Evolutionary conservation across 2,113 vertebrate species (phyloP).

Genomic region (Rana temporaria): DNA sequence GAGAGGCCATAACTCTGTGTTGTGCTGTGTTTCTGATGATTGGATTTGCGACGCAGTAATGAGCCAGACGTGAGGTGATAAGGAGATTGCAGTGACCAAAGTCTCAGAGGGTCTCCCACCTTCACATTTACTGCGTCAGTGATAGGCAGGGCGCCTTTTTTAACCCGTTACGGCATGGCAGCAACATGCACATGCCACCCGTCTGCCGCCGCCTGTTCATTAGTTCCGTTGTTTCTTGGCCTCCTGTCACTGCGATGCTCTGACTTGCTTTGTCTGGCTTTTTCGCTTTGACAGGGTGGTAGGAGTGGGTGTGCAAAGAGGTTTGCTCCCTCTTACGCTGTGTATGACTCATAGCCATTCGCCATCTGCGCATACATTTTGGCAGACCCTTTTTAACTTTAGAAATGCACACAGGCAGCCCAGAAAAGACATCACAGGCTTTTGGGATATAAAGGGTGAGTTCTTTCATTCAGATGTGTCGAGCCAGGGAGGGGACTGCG

Average conservation of each 20-base stretch:
- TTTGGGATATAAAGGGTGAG: constrained; percentile 43
- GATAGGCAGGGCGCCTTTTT: background rate
- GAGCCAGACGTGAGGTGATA: constrained; percentile 40
- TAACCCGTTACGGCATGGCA: background rate
- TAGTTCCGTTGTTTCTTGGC: background rate
- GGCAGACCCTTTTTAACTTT: constrained; percentile 37
- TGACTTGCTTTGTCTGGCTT: constrained; percentile 21
- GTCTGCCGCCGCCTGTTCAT: background rate
- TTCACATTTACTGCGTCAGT: background rate
- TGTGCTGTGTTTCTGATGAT: constrained; percentile 47
- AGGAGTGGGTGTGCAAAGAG: constrained; percentile 50
- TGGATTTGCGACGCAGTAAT: constrained; percentile 42
- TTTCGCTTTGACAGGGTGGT: background rate
- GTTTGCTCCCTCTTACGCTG: constrained; percentile 38
- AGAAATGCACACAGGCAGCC: constrained; percentile 9
- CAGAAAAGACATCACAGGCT: constrained; percentile 19
- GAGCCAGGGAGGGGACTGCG: constrained; percentile 1
- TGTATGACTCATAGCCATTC: constrained; percentile 46
- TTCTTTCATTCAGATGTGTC: constrained; percentile 20
- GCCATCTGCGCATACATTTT: constrained; percentile 40
- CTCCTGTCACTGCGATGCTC: constrained; percentile 12
- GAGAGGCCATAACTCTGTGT: constrained; percentile 50
- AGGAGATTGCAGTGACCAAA: constrained; percentile 9
- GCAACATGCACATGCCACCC: background rate
- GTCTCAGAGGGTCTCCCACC: constrained; percentile 11